A percentile compares a stretch with the other conserved stretches of the same genome.
Evolutionary conservation across 2,113 vertebrate species (phyloP).

Genomic region (Hemiscyllium ocellatum): DNA sequence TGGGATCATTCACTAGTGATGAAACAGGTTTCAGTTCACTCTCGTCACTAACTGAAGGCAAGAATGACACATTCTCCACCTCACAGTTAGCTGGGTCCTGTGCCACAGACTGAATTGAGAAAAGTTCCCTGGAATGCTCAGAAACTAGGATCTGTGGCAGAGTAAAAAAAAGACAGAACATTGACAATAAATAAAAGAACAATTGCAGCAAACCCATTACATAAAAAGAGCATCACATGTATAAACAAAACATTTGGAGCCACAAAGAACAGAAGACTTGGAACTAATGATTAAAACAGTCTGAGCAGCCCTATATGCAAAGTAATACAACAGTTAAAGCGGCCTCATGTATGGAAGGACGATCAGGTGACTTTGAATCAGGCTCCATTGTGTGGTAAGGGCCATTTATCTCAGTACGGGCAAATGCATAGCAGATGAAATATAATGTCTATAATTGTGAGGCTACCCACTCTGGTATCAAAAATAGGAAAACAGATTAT

Average conservation of each 20-base stretch:
- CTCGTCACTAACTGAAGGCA: conserved; percentile 5
- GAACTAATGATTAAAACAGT: neutral
- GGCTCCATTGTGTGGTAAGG: neutral
- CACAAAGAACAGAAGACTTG: neutral
- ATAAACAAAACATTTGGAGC: neutral
- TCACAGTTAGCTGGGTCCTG: neutral
- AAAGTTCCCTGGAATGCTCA: conserved; percentile 32
- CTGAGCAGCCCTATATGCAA: neutral
- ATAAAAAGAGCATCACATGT: neutral
- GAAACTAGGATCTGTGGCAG: conserved; percentile 25
- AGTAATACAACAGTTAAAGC: neutral
- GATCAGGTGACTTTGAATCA: neutral
- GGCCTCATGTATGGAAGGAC: neutral
- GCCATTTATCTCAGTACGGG: neutral
- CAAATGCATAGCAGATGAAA: no score
- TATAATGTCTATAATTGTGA: no score
- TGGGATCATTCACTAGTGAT: conserved; percentile 2
- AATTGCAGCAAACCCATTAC: neutral
- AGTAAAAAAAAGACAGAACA: neutral
- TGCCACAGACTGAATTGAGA: neutral
- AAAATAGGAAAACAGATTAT: no score
- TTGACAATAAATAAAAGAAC: neutral
- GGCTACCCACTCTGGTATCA: no score
- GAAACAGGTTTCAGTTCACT: conserved; percentile 1
- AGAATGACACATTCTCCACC: conserved; percentile 19